Evolutionary conservation across 2,888 invertebrate genomes (phyloP), one percentile per base, ranked within the genome.

Genomic region (Volucella inflata): DNA sequence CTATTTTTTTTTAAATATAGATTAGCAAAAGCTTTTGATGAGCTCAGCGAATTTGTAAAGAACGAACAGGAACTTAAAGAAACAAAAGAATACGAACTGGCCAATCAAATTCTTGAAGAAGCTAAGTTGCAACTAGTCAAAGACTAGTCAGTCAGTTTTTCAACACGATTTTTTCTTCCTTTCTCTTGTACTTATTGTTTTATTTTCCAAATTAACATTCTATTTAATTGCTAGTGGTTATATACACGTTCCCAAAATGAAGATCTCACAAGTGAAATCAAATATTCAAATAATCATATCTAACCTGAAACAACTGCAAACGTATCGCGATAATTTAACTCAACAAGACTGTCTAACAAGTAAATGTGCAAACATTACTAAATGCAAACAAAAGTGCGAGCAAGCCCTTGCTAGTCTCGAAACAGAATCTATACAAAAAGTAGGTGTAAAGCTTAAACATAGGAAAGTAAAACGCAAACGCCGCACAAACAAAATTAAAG

Each of bases 51-150:
- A 60, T 94, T 95, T 68, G 90, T 97, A 77, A 94, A 95, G 78
- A 94, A 94, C 1, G 97, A 97, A 90, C 93, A 94, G 90, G 97
- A 97, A 89, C 93, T 97, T n/a, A 94, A 95, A 89, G 95, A 95
- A 87, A 92, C 94, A 16, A 95, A 95, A 89, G 96, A 96, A 80
- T 98, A 95, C 89, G 90, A 92, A 38, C 92, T 94, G 9, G 98
- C 98, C 0, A 89, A 94, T 81, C 93, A 94, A 91, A 93, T 95
- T 12, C 91, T 97, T 3, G 94, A 94, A 88, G 96, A 95, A 79
- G 95, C 95, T 1, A 94, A 95, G 89, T 88, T 90, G n/a, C 85
- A 85, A n/a, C 62, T 85, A 60, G 64, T 75, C 30, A 85, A 77
- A 36, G 77, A 59, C 46, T 81, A 85, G 64, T 64, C 17, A 50